Conservation (phyloP, 2,888 invertebrate genomes). For the Melangyna quadrimaculata region DNA sequence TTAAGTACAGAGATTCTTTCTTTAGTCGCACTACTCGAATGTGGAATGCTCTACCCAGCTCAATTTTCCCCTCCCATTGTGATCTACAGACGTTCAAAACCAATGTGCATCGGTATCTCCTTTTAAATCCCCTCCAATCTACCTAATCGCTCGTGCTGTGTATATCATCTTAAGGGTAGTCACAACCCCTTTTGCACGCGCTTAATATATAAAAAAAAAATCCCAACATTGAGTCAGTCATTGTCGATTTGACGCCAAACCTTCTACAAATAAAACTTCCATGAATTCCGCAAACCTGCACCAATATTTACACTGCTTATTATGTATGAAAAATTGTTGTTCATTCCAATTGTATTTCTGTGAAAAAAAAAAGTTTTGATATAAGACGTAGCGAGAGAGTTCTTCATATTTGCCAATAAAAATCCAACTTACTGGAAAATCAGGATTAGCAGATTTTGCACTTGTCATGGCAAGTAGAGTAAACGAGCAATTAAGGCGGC, state of each 20-base stretch:
- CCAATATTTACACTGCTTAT: slow-evolving; percentile 91
- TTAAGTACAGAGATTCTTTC: too few species aligned
- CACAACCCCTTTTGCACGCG: too few species aligned
- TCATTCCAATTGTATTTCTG: slow-evolving; percentile 81
- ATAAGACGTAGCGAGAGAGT: too few species aligned
- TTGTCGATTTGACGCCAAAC: slow-evolving; percentile 86
- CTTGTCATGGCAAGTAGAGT: slow-evolving; percentile 86
- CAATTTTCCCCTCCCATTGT: too few species aligned
- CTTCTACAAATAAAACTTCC: slow-evolving; percentile 85
- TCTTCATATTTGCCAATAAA: not conserved
- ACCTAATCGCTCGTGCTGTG: too few species aligned
- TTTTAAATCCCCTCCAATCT: too few species aligned
- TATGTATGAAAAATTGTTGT: slow-evolving; percentile 83
- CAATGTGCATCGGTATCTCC: too few species aligned
- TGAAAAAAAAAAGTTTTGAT: not conserved
- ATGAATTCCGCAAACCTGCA: slow-evolving; percentile 85
- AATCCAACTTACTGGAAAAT: slow-evolving; percentile 79
- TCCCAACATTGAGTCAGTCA: slow-evolving; percentile 83
- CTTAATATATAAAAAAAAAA: too few species aligned
- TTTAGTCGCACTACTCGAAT: too few species aligned
- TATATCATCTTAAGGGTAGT: too few species aligned
- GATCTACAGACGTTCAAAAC: too few species aligned
- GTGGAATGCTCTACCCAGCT: too few species aligned
- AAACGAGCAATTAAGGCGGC: slow-evolving; percentile 85
- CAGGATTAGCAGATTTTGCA: slow-evolving; percentile 78